Evolutionary conservation across 2,888 invertebrate genomes (phyloP), one percentile per base, ranked within the genome.

Genomic region (Tetramorium bicarinatum): DNA sequence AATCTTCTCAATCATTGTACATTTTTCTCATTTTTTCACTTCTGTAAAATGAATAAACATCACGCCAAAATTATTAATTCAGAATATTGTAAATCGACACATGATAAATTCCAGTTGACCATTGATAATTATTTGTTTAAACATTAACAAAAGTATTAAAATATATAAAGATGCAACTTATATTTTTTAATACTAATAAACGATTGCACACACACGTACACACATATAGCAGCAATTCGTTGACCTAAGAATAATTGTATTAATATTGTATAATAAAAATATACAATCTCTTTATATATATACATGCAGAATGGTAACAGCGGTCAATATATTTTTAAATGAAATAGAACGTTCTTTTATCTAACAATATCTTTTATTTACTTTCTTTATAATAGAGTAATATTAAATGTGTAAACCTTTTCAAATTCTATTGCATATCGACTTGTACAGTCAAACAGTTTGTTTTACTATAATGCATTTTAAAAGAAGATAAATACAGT

Each of bases 171-270:
- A 59, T 80, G 72, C 71, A 79, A 80, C 25, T 80, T 80, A 80
- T 80, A 80, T 80, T 80, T 80, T 80, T 72, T 59, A 79, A 71
- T 79, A 72, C 25, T 71, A 59, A 80, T 61, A 72, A 72, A 80
- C 59, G 47, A 47, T 59, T 80, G 47, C 72, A 72, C 66, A 44
- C 15, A 67, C 47, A 21, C 41, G 15, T 64, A 64, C 62, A 21
- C 4, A 62, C 25, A 59, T 41, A 72, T 41, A 72, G 34, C 21
- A 71, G 41, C 52, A 59, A 71, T 47, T 71, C 34, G 34, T 47
- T 47, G 47, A 72, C 8, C 59, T 72, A 72, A 56, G 15, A 52
- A 59, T 59, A 59, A 59, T 72, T 47, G 25, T 80, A 67, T 77
- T 67, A 59, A n/a, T 44, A 44, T 54, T 47, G 34, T 79, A 59